Evolutionary conservation across 2,888 invertebrate species (phyloP).

Genomic region (Lithophane leautieri): DNA sequence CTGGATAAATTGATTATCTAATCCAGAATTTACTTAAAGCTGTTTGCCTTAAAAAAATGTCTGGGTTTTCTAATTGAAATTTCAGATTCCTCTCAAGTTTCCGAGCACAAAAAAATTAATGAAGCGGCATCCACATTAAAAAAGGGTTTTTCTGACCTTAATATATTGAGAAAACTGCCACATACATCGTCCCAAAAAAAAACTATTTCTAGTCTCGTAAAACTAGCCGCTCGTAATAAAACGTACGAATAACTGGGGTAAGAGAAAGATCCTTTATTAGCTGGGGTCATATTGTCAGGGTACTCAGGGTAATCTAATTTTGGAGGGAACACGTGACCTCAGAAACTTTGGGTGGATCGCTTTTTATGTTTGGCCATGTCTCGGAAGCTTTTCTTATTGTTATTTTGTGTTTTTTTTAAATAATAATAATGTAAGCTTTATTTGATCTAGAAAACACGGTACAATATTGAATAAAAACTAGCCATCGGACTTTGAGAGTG

Average conservation of each 20-base stretch:
- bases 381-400: neutral
- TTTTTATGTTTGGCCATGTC: conserved; percentile 11
- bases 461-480: too few relatives aligned
- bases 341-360: neutral
- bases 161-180: conserved; percentile 23
- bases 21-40: neutral
- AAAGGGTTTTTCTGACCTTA: conserved; percentile 24
- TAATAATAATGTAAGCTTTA: too few relatives aligned
- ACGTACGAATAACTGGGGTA: conserved; percentile 40
- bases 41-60: neutral
- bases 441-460: too few relatives aligned
- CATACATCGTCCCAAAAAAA: conserved; percentile 13
- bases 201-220: conserved; percentile 31
- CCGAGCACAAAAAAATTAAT: neutral
- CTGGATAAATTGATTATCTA: neutral
- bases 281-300: conserved; percentile 4
- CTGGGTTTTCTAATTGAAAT: neutral
- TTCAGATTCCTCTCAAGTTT: neutral
- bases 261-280: conserved; percentile 43
- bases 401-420: too few relatives aligned
- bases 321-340: conserved; percentile 30
- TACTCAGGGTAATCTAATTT: conserved; percentile 23
- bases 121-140: neutral
- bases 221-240: conserved; percentile 50
- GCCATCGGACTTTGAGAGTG: too few relatives aligned